These are phyloP conservation scores for Drosophila neonasuta DNA, from an alignment of 2,888 invertebrate species.

Conservation along the genomic window DNA sequence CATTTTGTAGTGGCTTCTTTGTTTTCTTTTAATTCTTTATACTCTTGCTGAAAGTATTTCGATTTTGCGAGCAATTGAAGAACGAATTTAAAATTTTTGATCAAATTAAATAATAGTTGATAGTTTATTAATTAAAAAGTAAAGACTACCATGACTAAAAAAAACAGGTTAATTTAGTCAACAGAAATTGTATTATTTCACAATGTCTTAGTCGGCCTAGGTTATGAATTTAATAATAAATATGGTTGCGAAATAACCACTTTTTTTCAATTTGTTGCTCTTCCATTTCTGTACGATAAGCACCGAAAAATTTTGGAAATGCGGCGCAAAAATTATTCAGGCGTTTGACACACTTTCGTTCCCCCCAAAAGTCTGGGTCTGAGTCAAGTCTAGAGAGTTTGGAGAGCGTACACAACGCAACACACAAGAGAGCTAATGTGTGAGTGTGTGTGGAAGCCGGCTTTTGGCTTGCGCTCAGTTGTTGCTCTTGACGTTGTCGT, in stretches of 20 bases:
- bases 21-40: background rate
- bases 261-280: background rate
- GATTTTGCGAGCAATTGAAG: background rate
- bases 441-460: conserved; percentile 37
- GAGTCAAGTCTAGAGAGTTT: conserved; percentile 29
- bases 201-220: background rate
- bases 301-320: conserved; percentile 51
- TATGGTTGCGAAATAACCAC: background rate
- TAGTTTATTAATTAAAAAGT: no score
- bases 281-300: conserved; percentile 39
- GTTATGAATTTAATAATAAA: background rate
- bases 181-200: no score
- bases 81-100: no score
- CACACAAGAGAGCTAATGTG: background rate
- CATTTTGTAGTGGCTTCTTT: conserved; percentile 45
- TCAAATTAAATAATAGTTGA: no score
- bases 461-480: conserved; percentile 37
- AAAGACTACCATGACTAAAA: no score
- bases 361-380: conserved; percentile 14
- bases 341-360: conserved; percentile 76
- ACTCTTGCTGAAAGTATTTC: background rate
- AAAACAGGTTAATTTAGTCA: no score
- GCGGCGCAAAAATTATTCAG: conserved; percentile 69
- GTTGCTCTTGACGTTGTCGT: conserved; percentile 6
- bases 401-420: conserved; percentile 8